Evolutionary conservation across 2,797 vertebrate genomes (phyloP).

Genomic region (Glossophaga mutica): DNA sequence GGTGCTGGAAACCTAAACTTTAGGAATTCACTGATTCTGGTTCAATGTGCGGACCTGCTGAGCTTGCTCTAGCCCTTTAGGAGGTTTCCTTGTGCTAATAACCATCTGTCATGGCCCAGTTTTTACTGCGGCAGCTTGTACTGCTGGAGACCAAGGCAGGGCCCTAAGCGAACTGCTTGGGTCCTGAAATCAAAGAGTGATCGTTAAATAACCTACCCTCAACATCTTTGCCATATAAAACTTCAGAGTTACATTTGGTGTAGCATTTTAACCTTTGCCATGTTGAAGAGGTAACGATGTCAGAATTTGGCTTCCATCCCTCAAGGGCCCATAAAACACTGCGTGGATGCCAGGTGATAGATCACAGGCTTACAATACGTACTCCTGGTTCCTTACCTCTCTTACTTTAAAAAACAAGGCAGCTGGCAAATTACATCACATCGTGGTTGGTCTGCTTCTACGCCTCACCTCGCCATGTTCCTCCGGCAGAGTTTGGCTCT

Average conservation of each 20-base stretch:
- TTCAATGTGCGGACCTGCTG: neutral
- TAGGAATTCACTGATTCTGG: neutral
- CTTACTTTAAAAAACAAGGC: neutral
- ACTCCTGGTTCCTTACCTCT: neutral
- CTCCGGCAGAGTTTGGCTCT: neutral
- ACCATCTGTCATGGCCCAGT: slow-evolving; percentile 30
- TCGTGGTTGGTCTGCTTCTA: fast-evolving
- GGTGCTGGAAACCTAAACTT: neutral
- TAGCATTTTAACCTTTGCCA: slow-evolving; percentile 52
- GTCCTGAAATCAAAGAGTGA: slow-evolving; percentile 68
- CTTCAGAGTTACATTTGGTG: neutral
- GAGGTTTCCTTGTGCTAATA: slow-evolving; percentile 31
- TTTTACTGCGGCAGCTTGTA: neutral
- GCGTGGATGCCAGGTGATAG: neutral
- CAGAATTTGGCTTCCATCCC: slow-evolving; percentile 45
- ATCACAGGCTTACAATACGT: neutral
- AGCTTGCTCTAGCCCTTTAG: neutral
- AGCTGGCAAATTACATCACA: neutral
- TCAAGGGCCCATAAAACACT: neutral
- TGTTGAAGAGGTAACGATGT: neutral
- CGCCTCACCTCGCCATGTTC: neutral
- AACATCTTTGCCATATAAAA: slow-evolving; percentile 22
- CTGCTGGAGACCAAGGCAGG: slow-evolving; percentile 10
- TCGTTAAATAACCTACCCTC: slow-evolving; percentile 45
- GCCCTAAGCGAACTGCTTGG: slow-evolving; percentile 30